phyloP scores from a whole-genome alignment of 2,888 invertebrate species.

The Gisinianus flammeolus region DNA sequence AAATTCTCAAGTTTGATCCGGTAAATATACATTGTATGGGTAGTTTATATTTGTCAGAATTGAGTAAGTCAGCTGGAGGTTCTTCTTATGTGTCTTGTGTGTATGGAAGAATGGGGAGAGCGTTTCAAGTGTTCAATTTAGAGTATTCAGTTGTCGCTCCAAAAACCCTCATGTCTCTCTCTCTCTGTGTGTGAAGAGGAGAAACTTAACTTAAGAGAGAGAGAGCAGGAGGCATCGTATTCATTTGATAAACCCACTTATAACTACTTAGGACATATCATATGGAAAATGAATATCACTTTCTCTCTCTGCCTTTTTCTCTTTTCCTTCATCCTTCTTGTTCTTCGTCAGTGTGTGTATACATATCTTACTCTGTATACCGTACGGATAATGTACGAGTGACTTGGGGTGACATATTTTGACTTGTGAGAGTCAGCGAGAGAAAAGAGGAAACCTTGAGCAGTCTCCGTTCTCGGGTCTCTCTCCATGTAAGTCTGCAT shows the following conservation, averaged over 20 bases:
- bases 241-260: conserved; percentile 36
- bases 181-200: neutral
- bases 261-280: conserved; percentile 14
- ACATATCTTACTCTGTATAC: neutral
- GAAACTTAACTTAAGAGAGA: conserved; percentile 1
- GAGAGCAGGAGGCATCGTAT: neutral
- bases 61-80: too few relatives aligned
- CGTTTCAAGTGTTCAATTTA: too few relatives aligned
- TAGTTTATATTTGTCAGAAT: too few relatives aligned
- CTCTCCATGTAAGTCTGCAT: conserved; percentile 2
- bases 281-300: neutral
- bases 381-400: neutral
- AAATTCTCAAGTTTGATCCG: too few relatives aligned
- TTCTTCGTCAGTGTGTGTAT: neutral
- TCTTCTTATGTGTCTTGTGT: too few relatives aligned
- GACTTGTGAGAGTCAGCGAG: neutral
- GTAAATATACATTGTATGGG: too few relatives aligned
- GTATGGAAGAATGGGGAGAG: too few relatives aligned
- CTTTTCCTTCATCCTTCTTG: neutral
- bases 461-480: neutral
- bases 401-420: conserved; percentile 15
- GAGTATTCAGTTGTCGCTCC: too few relatives aligned
- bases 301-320: neutral
- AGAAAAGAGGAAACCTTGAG: neutral
- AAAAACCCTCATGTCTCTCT: too few relatives aligned